phyloP scores from a whole-genome alignment of 2,888 invertebrate species.

The Luperina testacea region DNA sequence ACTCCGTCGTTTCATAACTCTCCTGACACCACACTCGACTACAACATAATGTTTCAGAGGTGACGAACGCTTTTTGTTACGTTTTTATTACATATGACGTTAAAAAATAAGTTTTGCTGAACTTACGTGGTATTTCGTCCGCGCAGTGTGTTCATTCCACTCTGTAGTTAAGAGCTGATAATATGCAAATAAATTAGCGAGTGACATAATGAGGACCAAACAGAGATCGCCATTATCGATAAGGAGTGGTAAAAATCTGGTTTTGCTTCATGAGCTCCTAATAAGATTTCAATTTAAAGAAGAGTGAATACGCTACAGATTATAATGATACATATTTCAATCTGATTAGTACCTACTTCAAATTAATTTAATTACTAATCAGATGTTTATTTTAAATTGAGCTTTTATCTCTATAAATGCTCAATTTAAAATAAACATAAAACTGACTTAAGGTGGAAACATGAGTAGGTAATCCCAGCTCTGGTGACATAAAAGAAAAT shows the following conservation, averaged over 20 bases:
- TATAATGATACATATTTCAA: slow-evolving; percentile 1
- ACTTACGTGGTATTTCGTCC: slow-evolving; percentile 5
- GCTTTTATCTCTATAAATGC: not conserved
- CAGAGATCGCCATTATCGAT: slow-evolving; percentile 45
- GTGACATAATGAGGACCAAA: slow-evolving; percentile 49
- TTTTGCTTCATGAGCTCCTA: slow-evolving; percentile 40
- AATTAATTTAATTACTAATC: not conserved
- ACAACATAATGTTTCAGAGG: slow-evolving; percentile 15
- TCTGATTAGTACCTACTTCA: not conserved
- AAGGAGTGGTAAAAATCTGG: slow-evolving; percentile 43
- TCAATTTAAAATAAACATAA: slow-evolving; percentile 1
- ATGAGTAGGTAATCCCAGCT: slow-evolving; percentile 52
- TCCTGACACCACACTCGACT: not conserved
- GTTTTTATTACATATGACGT: slow-evolving; percentile 23
- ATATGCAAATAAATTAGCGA: slow-evolving; percentile 36
- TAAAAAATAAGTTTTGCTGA: slow-evolving; percentile 8
- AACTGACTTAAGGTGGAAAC: slow-evolving; percentile 43
- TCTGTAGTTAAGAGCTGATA: slow-evolving; percentile 18
- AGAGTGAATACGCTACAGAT: slow-evolving; percentile 3
- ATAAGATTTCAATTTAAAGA: slow-evolving; percentile 24
- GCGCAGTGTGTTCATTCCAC: slow-evolving; percentile 9
- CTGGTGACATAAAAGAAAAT: slow-evolving; percentile 61
- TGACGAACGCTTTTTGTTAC: slow-evolving; percentile 32
- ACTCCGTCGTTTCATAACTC: slow-evolving; percentile 2
- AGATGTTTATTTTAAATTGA: no score